Base-by-base conservation (phyloP, 2,797 vertebrate genomes). In the Clarias platycephalus region DNA sequence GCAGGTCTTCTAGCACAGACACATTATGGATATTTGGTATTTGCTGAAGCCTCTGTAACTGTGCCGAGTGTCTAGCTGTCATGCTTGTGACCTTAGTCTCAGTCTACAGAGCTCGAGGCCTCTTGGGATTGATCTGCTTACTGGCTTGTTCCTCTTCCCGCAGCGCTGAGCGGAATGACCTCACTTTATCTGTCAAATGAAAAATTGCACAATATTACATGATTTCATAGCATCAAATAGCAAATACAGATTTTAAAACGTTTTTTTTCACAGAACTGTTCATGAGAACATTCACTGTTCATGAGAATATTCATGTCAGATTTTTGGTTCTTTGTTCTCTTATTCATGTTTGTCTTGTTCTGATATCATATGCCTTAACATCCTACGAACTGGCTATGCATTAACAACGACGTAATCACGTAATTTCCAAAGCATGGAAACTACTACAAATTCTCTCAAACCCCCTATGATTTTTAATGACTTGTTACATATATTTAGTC, bases 141-240 rank as follows among this genome's bases (percentile, higher is more conserved):
- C 97, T 99, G 93, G 98, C 98, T 88, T 99, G 97, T 91, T 99
- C 98, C 90, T 99, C 98, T 86, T 99, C 97, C 89, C 98, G 97
- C 26, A 99, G 95, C 28, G 97, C 90, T 88, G 96, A 95, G 85
- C 98, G 97, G 94, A 99, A 99, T 75, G 97, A 98, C 92, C 98
- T 99, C 94, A 99, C 98, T 96, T 99, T 99, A 93, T 99, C 98
- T 99, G 93, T 89, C 28, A 85, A 76, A 84, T 40, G 74, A 76
- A 83, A 84, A 57, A 66, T 84, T 3, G 79, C 8, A n/a, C 58
- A 76, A 60, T 24, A 49, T 81, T 34, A 44, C 34, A 81, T 26
- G 79, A 79, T 26, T n/a, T 26, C 12, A 70, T 70, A 81, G 20
- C 5, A 68, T 4, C 4, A 66, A n/a, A 49, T 4, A 18, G 37